Evolutionary conservation across 2,888 invertebrate genomes (phyloP), one percentile per base, ranked within the genome.

Genomic region (Tuta absoluta): DNA sequence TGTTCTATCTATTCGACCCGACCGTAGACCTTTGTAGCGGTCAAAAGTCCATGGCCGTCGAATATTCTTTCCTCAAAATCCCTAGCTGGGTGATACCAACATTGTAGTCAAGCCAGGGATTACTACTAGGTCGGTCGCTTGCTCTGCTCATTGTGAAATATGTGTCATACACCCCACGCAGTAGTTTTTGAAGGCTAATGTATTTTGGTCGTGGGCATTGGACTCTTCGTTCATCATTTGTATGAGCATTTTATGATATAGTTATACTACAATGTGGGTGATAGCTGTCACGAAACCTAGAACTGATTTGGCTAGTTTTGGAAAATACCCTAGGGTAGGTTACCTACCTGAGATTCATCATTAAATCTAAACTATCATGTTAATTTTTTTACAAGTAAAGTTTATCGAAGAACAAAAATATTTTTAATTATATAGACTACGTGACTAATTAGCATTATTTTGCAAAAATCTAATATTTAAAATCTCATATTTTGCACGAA

Each of bases 1-100:
- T 75, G 75, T 72, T 69, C 71, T 66, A 71, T 71, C 70, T 73
- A 65, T 66, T 69, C 61, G 61, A 61, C 60, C 60, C 60, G 61
- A 12, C 14, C 33, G 49, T 33, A 61, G 59, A 62, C 45, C 66
- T 66, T 66, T 61, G 59, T 38, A 53, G 62, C 65, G 65, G 59
- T 67, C 67, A 64, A 59, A 64, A 63, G 66, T 65, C 64, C 66
- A 66, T 60, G 66, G 66, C 63, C 64, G 60, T 33, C 21, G 60
- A 45, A 60, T 60, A 41, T 8, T 41, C n/a, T 33, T 56, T 56
- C 56, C 24, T 56, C 33, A 17, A 33, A 19, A 56, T 56, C 56
- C 33, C 56, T 56, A 33, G 24, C 33, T 56, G 33, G 28, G 33
- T 56, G 56, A 33, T 12, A 33, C n/a, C 7, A n/a, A 19, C n/a